Percentiles rank a stretch among this genome's conserved stretches.
phyloP scores from a whole-genome alignment of 2,888 invertebrate species.

The Cryptocephalus primarius region DNA sequence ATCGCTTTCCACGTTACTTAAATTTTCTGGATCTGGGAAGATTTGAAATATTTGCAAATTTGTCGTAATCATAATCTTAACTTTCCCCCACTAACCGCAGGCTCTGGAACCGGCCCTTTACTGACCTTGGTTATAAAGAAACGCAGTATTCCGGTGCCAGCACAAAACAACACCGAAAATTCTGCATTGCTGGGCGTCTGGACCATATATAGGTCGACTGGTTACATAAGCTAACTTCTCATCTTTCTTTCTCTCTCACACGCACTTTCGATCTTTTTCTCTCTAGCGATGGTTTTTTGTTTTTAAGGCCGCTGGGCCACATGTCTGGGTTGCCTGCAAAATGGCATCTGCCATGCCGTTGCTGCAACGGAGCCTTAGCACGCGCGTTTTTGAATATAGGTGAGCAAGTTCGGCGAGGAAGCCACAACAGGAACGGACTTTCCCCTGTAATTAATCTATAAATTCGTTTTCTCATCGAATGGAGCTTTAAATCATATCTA shows the following conservation, averaged over 20 bases:
- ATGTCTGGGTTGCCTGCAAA: constrained; percentile 25
- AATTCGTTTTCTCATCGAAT: no score
- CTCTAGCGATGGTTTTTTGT: no score
- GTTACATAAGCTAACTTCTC: background rate
- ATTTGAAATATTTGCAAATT: background rate
- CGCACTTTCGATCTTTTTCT: no score
- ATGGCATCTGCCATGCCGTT: constrained; percentile 25
- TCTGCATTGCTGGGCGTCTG: constrained; percentile 35
- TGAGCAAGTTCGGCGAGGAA: background rate
- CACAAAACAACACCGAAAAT: constrained; percentile 6
- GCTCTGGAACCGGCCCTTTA: background rate
- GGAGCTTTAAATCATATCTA: no score
- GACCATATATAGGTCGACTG: constrained; percentile 34
- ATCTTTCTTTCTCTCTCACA: background rate
- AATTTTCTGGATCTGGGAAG: background rate
- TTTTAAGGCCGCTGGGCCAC: constrained; percentile 10
- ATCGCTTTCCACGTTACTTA: background rate
- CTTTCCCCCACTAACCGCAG: no score
- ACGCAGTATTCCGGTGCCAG: background rate
- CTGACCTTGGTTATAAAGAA: background rate
- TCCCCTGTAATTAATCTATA: no score
- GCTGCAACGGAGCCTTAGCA: constrained; percentile 17
- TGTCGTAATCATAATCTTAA: background rate
- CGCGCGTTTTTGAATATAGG: constrained; percentile 18
- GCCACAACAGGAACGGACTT: no score